These are phyloP conservation scores for Dasysyrphus tricinctus DNA, from an alignment of 2,888 invertebrate species.

Conservation along the genomic window DNA sequence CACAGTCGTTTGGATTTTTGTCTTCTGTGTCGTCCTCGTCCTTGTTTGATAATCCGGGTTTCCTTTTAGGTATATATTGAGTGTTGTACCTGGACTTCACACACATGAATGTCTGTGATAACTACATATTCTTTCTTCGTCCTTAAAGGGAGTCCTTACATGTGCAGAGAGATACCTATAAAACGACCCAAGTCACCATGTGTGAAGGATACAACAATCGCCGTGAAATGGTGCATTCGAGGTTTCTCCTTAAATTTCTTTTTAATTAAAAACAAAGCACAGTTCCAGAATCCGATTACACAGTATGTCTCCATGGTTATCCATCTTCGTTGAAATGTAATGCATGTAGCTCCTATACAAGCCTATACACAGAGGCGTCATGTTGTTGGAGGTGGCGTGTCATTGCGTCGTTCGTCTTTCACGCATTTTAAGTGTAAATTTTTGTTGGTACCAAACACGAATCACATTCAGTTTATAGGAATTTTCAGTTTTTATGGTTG, in stretches of 20 bases:
- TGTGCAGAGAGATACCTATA: not conserved
- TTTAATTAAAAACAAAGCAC: constrained; percentile 75
- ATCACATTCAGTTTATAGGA: constrained; percentile 14
- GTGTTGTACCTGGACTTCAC: constrained; percentile 37
- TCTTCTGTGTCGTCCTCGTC: constrained; percentile 43
- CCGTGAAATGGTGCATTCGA: constrained; percentile 66
- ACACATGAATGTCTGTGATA: constrained; percentile 24
- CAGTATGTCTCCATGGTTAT: constrained; percentile 71
- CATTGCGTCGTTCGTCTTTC: constrained; percentile 72
- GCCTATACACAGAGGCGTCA: constrained; percentile 30
- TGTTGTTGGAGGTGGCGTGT: constrained; percentile 69
- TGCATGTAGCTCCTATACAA: not conserved
- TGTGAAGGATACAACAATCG: constrained; percentile 42
- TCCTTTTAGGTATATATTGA: constrained; percentile 32
- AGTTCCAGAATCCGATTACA: constrained; percentile 74
- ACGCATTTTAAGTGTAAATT: constrained; percentile 68
- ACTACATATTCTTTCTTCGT: constrained; percentile 51
- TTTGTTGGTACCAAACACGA: constrained; percentile 61
- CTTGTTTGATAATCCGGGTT: constrained; percentile 61
- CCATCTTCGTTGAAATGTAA: constrained; percentile 57
- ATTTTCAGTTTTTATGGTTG: constrained; percentile 30
- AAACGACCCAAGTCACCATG: constrained; percentile 33
- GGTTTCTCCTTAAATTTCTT: constrained; percentile 45
- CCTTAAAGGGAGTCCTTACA: constrained; percentile 9
- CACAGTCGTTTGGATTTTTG: constrained; percentile 65